Conservation (phyloP, 1,140 invertebrate genomes). For the Bombyx mandarina region DNA sequence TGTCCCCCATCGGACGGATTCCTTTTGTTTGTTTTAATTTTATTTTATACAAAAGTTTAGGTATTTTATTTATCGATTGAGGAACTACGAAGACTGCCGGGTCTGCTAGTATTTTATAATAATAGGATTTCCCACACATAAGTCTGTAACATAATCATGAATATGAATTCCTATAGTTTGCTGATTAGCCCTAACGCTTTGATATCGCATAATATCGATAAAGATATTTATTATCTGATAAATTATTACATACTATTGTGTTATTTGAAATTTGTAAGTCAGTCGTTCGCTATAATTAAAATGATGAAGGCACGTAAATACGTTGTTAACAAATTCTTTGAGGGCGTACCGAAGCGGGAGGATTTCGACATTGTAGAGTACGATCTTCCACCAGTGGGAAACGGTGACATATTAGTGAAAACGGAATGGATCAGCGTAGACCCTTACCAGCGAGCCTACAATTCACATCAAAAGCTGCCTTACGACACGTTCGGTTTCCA, state of each 20-base stretch:
- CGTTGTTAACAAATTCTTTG: slow-evolving; percentile 32
- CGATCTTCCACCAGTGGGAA: slow-evolving; percentile 27
- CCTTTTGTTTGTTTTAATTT: too few species aligned
- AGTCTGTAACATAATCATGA: too few species aligned
- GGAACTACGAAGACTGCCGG: too few species aligned
- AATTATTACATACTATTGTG: background rate
- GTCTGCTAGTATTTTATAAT: too few species aligned
- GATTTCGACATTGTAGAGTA: slow-evolving; percentile 42
- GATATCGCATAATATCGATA: too few species aligned
- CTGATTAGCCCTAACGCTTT: too few species aligned
- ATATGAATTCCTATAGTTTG: too few species aligned
- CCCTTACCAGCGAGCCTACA: slow-evolving; percentile 27
- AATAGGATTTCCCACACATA: too few species aligned
- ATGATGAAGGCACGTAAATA: slow-evolving; percentile 31
- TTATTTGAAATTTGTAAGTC: background rate
- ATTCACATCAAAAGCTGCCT: slow-evolving; percentile 13
- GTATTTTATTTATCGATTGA: too few species aligned
- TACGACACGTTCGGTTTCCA: slow-evolving; percentile 43
- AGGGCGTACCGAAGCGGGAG: slow-evolving; percentile 35
- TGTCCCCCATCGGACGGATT: too few species aligned
- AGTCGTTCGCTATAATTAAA: slow-evolving; percentile 5
- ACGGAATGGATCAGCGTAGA: slow-evolving; percentile 59
- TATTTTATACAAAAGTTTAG: too few species aligned
- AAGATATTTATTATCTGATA: background rate
- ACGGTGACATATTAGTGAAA: slow-evolving; percentile 50